A percentile compares a stretch with the other conserved stretches of the same genome.
These are phyloP conservation scores for Itoplectis maculator DNA, from an alignment of 2,888 invertebrate genomes.

Conservation along the genomic window DNA sequence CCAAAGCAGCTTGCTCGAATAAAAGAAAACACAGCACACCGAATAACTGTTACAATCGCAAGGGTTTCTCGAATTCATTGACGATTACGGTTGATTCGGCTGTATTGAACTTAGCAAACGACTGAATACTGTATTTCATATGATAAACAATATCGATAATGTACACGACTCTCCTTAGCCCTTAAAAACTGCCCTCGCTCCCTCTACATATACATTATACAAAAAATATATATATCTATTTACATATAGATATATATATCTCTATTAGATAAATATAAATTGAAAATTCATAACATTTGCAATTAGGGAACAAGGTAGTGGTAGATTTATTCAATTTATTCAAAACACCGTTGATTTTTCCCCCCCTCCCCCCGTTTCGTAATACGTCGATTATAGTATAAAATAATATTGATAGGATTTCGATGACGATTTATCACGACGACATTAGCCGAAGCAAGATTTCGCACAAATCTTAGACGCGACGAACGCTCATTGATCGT, in stretches of 20 bases:
- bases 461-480: slow-evolving; percentile 54
- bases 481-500: slow-evolving; percentile 16
- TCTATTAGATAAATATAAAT: slow-evolving; percentile 69
- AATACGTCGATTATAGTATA: slow-evolving; percentile 43
- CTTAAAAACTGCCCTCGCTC: slow-evolving; percentile 33
- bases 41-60: slow-evolving; percentile 20
- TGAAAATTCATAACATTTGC: slow-evolving; percentile 73
- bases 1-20: slow-evolving; percentile 24
- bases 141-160: slow-evolving; percentile 71
- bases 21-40: not conserved
- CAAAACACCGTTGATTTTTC: slow-evolving; percentile 42
- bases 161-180: slow-evolving; percentile 46
- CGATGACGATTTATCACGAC: slow-evolving; percentile 28
- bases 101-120: slow-evolving; percentile 75
- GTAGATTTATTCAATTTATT: slow-evolving; percentile 63
- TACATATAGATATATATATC: slow-evolving; percentile 59
- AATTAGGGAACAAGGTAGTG: slow-evolving; percentile 77
- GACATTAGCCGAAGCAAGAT: slow-evolving; percentile 42
- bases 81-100: slow-evolving; percentile 68
- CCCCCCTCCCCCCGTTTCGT: not conserved
- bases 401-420: slow-evolving; percentile 34
- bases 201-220: slow-evolving; percentile 53
- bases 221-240: slow-evolving; percentile 47
- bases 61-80: slow-evolving; percentile 20
- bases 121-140: slow-evolving; percentile 77